Conservation (phyloP, 2,888 invertebrate genomes). For the Periphyllus acericola region DNA sequence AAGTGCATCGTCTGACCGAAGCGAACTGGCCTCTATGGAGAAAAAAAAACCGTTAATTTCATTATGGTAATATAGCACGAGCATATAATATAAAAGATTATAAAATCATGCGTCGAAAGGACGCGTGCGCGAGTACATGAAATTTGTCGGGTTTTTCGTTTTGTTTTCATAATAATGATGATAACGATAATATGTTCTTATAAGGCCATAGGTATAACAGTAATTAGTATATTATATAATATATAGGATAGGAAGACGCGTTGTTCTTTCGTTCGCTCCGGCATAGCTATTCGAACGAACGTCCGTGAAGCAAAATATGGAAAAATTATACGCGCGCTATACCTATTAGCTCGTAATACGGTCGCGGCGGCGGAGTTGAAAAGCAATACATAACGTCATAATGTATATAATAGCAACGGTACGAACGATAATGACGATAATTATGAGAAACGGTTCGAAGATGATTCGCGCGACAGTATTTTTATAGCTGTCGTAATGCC, state of each 20-base stretch:
- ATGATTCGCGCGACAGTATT: constrained; percentile 45
- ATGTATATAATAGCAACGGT: not conserved
- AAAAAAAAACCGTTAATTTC: not conserved
- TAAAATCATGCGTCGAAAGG: no score
- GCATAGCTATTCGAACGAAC: not conserved
- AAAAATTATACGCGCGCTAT: not conserved
- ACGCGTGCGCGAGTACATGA: not conserved
- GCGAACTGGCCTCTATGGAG: constrained; percentile 72
- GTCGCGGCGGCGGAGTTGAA: not conserved
- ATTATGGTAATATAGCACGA: not conserved
- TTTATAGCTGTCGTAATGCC: constrained; percentile 14
- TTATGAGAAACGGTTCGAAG: not conserved
- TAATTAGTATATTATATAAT: no score
- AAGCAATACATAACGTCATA: not conserved
- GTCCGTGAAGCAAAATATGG: not conserved
- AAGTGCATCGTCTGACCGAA: constrained; percentile 70
- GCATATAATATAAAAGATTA: not conserved
- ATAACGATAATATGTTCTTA: no score
- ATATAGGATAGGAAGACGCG: no score
- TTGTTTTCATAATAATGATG: no score
- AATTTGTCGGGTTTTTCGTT: not conserved
- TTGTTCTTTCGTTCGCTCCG: no score
- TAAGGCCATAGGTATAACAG: no score
- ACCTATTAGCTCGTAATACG: not conserved
- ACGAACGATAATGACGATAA: not conserved